These are phyloP conservation scores for Jacana jacana DNA, from an alignment of 2,113 vertebrate genomes.

Conservation along the genomic window DNA sequence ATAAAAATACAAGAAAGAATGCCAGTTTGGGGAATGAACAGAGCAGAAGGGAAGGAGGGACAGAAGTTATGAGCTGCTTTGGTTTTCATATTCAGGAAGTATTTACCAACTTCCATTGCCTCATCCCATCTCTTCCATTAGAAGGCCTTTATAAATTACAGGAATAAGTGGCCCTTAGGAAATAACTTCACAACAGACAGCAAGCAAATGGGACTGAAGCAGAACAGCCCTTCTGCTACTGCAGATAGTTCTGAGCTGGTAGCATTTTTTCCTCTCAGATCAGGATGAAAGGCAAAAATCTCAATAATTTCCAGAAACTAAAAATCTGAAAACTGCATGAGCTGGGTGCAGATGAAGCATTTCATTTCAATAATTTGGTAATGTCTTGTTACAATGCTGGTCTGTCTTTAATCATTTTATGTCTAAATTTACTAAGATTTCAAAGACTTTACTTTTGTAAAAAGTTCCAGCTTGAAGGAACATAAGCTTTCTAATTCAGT, in stretches of 20 bases:
- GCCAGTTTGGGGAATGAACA: constrained; percentile 1
- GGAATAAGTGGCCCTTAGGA: neutral
- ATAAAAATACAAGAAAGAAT: neutral
- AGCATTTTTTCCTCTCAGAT: neutral
- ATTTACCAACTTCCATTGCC: constrained; percentile 47
- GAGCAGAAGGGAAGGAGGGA: neutral
- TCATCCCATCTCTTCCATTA: constrained; percentile 26
- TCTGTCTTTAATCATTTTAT: neutral
- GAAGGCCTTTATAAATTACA: constrained; percentile 33
- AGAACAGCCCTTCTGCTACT: neutral
- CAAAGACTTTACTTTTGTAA: neutral
- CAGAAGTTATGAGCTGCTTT: constrained; percentile 33
- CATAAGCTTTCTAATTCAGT: neutral
- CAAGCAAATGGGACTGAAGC: neutral
- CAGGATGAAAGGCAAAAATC: constrained; percentile 14
- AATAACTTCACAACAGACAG: neutral
- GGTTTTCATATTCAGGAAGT: constrained; percentile 22
- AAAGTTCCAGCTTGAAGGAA: neutral
- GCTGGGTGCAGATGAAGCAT: neutral
- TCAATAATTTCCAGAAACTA: neutral
- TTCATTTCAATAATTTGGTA: neutral
- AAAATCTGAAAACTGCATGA: neutral
- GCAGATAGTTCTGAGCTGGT: neutral
- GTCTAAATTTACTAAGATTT: neutral
- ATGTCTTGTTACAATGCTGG: neutral